Evolutionary conservation across 2,113 vertebrate species (phyloP).

Genomic region (Paramisgurnus dabryanus): DNA sequence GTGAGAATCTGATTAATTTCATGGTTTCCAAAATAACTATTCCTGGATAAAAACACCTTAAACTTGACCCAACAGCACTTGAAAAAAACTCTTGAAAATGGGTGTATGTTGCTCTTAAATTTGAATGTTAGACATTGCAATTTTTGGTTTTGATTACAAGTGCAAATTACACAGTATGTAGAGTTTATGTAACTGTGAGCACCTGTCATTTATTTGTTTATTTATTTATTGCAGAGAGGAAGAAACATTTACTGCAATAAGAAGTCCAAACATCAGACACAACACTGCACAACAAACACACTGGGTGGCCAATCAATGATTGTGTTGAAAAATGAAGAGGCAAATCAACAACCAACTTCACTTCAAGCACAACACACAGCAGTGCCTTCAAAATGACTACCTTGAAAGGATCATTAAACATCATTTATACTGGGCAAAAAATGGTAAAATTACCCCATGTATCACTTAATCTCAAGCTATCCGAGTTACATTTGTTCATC

Average conservation of each 20-base stretch:
- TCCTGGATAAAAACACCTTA: too few species aligned
- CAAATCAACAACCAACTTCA: neutral
- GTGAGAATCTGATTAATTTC: constrained; percentile 50
- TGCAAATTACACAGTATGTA: neutral
- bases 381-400: neutral
- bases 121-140: too few species aligned
- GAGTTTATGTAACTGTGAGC: neutral
- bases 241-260: neutral
- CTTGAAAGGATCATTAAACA: neutral
- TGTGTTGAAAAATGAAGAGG: neutral
- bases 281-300: constrained; percentile 1
- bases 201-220: neutral
- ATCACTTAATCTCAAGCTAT: too few species aligned
- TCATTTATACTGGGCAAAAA: too few species aligned
- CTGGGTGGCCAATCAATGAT: neutral
- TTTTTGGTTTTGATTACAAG: neutral
- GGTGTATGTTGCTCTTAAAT: neutral
- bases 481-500: too few species aligned
- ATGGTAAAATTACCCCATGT: too few species aligned
- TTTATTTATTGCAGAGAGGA: neutral
- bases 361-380: neutral
- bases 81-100: too few species aligned
- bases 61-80: too few species aligned
- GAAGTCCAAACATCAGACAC: neutral
- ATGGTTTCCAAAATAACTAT: neutral